These are phyloP conservation scores for Pseudochirops corinnae DNA, from an alignment of 2,797 vertebrate genomes.

Conservation along the genomic window DNA sequence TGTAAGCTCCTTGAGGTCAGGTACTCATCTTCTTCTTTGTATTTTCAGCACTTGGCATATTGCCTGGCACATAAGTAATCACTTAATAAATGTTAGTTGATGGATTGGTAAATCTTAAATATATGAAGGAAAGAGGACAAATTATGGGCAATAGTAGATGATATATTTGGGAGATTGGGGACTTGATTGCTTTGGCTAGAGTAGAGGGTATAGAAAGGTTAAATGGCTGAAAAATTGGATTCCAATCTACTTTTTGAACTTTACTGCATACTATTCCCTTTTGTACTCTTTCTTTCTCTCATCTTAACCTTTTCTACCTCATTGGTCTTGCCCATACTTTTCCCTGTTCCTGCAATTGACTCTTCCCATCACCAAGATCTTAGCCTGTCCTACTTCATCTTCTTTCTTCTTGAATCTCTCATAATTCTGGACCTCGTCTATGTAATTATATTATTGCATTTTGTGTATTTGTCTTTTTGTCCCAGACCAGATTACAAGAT, in stretches of 20 bases:
- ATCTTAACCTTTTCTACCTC: not conserved
- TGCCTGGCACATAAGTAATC: not conserved
- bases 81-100: not conserved
- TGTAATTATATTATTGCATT: not conserved
- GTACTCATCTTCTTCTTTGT: not conserved
- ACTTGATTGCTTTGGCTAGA: not conserved
- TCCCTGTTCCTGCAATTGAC: not conserved
- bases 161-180: not conserved
- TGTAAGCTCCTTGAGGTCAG: not conserved
- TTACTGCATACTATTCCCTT: not conserved
- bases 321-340: not conserved
- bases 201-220: not conserved
- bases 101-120: not conserved
- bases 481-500: not conserved
- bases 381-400: not conserved
- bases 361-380: not conserved
- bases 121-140: not conserved
- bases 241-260: not conserved
- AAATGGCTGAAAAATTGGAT: not conserved
- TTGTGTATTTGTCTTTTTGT: not conserved
- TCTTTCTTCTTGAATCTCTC: not conserved
- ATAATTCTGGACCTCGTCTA: not conserved
- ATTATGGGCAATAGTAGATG: not conserved
- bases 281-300: not conserved
- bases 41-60: not conserved